Evolutionary conservation across 30 jellyfish, hydroid and myxozoan genomes (phyloP).

Genomic region (Cassiopea andromeda): DNA sequence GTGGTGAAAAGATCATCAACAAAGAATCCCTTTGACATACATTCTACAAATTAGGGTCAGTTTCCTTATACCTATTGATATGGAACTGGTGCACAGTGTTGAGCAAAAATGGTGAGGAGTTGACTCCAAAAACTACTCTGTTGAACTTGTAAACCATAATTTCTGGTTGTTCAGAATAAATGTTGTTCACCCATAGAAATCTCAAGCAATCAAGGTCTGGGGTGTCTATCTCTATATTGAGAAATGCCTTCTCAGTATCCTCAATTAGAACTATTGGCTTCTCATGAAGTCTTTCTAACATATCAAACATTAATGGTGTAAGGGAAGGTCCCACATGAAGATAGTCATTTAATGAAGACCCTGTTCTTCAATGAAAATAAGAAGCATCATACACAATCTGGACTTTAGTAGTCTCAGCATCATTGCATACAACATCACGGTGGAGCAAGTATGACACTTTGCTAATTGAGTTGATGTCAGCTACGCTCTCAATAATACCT

Average conservation of each 20-base stretch:
- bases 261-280: no score
- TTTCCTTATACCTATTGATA: no score
- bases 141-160: not conserved
- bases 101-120: slow-evolving; percentile 36
- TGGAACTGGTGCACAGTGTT: slow-evolving; percentile 24
- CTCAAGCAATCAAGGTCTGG: no score
- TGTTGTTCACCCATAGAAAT: no score
- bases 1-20: no score
- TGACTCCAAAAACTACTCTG: slow-evolving; percentile 49
- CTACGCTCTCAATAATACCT: not conserved
- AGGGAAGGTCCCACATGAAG: no score
- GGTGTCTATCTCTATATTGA: no score
- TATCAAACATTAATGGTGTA: no score
- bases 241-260: no score
- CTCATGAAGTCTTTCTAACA: no score
- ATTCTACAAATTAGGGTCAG: slow-evolving; percentile 38
- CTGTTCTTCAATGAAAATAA: not conserved
- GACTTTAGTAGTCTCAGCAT: not conserved
- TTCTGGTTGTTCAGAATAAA: no score
- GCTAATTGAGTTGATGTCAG: not conserved
- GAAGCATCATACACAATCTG: not conserved
- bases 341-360: not conserved
- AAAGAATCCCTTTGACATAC: no score
- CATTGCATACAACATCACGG: slow-evolving; percentile 9
- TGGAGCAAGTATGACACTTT: slow-evolving; percentile 26